phyloP scores from a whole-genome alignment of 2,797 vertebrate genomes.

The Myotis pilosus region DNA sequence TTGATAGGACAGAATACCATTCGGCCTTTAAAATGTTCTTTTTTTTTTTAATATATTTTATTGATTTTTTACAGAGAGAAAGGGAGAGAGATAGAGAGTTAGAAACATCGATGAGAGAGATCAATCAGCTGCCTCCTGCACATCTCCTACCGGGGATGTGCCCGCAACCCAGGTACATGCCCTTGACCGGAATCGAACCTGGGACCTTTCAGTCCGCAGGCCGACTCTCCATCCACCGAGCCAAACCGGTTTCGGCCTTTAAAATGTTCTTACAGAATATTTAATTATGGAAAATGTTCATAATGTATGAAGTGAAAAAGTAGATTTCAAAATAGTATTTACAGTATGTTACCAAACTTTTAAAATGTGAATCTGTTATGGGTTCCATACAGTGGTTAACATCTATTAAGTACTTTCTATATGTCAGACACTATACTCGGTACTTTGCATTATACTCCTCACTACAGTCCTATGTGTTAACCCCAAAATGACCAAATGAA shows the following conservation, averaged over 20 bases:
- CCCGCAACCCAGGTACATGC: no score
- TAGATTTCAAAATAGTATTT: constrained; percentile 30
- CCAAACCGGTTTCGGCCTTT: no score
- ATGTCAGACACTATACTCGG: not conserved
- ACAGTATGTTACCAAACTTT: not conserved
- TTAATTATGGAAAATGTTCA: constrained; percentile 20
- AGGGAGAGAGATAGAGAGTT: no score
- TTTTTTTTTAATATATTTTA: no score
- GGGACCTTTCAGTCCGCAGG: no score
- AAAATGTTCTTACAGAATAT: constrained; percentile 1
- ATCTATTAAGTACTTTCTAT: not conserved
- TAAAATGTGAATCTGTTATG: not conserved
- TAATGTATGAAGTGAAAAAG: constrained; percentile 27
- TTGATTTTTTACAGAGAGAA: no score
- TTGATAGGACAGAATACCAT: not conserved
- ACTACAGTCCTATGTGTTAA: not conserved
- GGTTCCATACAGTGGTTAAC: not conserved
- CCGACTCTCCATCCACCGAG: no score
- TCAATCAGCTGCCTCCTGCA: no score
- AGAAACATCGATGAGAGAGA: no score
- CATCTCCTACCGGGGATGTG: no score
- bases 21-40: constrained; percentile 39
- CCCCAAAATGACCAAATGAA: not conserved
- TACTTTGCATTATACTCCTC: not conserved
- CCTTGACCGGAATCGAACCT: no score